phyloP scores from a whole-genome alignment of 2,888 invertebrate genomes.

The Philonicus albiceps region DNA sequence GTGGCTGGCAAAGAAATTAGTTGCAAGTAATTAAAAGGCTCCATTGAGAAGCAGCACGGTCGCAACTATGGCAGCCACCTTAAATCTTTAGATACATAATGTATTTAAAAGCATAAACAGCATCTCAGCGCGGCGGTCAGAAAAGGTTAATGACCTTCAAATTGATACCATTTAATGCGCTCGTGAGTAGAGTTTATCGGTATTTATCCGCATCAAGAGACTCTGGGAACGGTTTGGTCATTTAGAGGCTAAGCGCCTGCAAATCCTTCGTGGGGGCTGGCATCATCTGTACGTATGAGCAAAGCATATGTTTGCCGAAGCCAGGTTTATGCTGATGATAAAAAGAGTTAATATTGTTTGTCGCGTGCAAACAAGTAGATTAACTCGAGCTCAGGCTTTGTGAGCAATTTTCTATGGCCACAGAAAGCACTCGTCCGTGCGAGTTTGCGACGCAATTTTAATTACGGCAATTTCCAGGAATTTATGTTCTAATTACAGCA shows the following conservation, averaged over 20 bases:
- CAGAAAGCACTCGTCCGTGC: background rate
- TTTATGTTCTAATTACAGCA: background rate
- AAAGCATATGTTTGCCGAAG: background rate
- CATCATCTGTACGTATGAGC: background rate
- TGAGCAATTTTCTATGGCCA: background rate
- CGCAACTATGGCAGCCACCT: background rate
- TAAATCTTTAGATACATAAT: background rate
- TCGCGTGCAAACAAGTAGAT: background rate
- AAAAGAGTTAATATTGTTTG: background rate
- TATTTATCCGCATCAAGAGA: background rate
- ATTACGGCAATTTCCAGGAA: background rate
- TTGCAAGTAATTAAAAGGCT: conserved; percentile 20
- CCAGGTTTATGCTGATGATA: background rate
- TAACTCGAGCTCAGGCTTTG: background rate
- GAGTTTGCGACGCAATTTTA: background rate
- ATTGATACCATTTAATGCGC: background rate
- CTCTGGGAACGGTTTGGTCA: background rate
- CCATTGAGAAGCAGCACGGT: background rate
- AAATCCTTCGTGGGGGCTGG: background rate
- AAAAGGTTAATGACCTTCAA: background rate
- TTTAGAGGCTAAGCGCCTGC: background rate
- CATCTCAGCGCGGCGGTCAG: background rate
- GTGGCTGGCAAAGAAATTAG: background rate
- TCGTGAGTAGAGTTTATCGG: background rate
- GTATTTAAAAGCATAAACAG: background rate